Conservation (phyloP, 2,888 invertebrate genomes). For the Rhagonycha lutea region DNA sequence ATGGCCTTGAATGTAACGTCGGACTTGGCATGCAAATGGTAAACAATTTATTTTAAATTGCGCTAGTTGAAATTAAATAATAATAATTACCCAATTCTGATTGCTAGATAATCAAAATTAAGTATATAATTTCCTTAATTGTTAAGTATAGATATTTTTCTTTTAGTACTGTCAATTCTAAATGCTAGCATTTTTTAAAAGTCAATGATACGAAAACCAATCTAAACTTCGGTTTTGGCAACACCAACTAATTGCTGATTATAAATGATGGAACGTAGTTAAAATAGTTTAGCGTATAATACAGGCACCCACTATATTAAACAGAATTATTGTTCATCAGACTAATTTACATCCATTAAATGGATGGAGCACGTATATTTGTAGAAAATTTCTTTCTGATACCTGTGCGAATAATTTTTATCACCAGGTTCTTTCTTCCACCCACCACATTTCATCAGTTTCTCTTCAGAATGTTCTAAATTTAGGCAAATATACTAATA, state of each 20-base stretch:
- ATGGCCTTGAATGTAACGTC: background rate
- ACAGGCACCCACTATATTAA: no score
- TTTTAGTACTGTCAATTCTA: background rate
- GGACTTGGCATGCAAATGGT: background rate
- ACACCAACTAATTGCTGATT: background rate
- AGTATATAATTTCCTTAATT: background rate
- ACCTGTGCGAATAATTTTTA: no score
- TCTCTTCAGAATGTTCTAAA: no score
- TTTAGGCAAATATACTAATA: background rate
- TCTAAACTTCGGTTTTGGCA: background rate
- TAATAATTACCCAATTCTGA: background rate
- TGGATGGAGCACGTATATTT: no score
- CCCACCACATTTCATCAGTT: no score
- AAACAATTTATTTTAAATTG: background rate
- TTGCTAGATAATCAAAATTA: background rate
- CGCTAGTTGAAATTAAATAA: background rate
- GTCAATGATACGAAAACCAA: background rate
- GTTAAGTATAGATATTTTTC: no score
- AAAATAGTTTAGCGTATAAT: background rate
- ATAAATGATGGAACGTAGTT: background rate
- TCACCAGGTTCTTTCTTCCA: no score
- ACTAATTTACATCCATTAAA: no score
- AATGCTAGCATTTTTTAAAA: background rate
- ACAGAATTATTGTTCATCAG: no score
- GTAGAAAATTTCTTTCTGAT: no score